These are phyloP conservation scores for Cremastobaeus sp. DNA, from an alignment of 2,888 invertebrate genomes.

Conservation along the genomic window DNA sequence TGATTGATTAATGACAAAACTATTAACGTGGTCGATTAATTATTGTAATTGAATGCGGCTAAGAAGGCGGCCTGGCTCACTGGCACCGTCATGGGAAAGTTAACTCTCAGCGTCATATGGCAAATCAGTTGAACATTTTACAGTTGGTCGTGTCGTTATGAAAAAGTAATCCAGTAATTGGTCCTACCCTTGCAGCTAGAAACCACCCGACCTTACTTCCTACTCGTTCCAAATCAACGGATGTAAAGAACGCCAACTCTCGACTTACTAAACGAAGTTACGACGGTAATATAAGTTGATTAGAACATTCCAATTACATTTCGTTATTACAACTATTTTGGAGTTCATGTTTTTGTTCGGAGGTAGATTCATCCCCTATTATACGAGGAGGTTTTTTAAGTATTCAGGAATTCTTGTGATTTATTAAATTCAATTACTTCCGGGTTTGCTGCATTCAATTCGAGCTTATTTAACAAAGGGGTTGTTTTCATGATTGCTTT, in stretches of 20 bases:
- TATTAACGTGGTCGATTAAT: slow-evolving; percentile 39
- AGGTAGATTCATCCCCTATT: too few relatives aligned
- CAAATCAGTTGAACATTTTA: slow-evolving; percentile 54
- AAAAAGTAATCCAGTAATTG: slow-evolving; percentile 42
- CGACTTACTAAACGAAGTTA: slow-evolving; percentile 35
- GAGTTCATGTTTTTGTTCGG: too few relatives aligned
- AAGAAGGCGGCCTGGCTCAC: not conserved
- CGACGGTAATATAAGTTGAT: slow-evolving; percentile 27
- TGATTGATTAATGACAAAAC: slow-evolving; percentile 23
- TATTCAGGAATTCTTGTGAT: too few relatives aligned
- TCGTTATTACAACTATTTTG: too few relatives aligned
- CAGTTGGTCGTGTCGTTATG: slow-evolving; percentile 33
- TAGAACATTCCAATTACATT: slow-evolving; percentile 26
- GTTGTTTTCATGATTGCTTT: too few relatives aligned
- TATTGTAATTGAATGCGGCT: slow-evolving; percentile 30
- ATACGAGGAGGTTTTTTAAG: too few relatives aligned
- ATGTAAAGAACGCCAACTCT: slow-evolving; percentile 31
- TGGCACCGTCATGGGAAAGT: slow-evolving; percentile 29
- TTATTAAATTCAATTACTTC: too few relatives aligned
- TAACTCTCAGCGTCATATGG: slow-evolving; percentile 45
- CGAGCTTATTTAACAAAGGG: too few relatives aligned
- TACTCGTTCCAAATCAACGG: slow-evolving; percentile 50
- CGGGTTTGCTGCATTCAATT: too few relatives aligned
- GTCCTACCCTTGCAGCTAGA: slow-evolving; percentile 46
- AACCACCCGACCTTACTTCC: slow-evolving; percentile 56